A percentile compares a stretch with the other conserved stretches of the same genome.
Conservation (phyloP, 2,113 vertebrate genomes). For the Cyrtonyx montezumae region DNA sequence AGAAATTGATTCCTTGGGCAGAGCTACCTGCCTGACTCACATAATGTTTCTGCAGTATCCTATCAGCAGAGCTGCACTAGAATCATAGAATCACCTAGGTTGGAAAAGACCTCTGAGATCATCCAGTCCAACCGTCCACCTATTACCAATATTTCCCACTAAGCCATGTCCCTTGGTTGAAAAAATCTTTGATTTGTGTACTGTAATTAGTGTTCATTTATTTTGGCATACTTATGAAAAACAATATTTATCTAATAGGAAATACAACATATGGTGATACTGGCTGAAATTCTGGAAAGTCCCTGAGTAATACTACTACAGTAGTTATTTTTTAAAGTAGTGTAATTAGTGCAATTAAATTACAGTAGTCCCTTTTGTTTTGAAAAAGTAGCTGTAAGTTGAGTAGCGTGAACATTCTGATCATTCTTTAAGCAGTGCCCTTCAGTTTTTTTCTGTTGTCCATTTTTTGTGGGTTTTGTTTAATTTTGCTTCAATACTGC, state of each 20-base stretch:
- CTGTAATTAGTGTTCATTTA: neutral
- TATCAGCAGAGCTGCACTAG: neutral
- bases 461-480: neutral
- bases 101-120: no score
- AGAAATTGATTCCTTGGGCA: fast-evolving
- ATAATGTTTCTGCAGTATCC: neutral
- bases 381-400: neutral
- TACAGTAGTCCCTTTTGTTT: neutral
- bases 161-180: neutral
- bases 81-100: no score
- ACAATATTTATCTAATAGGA: neutral
- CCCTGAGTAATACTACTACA: neutral
- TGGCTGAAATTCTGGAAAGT: conserved; percentile 43
- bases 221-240: neutral
- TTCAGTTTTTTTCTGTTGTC: neutral
- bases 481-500: neutral
- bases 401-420: neutral
- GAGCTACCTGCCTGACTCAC: neutral
- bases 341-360: neutral
- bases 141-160: no score
- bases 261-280: neutral
- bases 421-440: neutral
- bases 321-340: neutral
- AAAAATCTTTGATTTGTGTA: neutral
- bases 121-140: no score